Evolutionary conservation across 1,140 invertebrate species (phyloP).

Genomic region (Aphelenchoides besseyi): DNA sequence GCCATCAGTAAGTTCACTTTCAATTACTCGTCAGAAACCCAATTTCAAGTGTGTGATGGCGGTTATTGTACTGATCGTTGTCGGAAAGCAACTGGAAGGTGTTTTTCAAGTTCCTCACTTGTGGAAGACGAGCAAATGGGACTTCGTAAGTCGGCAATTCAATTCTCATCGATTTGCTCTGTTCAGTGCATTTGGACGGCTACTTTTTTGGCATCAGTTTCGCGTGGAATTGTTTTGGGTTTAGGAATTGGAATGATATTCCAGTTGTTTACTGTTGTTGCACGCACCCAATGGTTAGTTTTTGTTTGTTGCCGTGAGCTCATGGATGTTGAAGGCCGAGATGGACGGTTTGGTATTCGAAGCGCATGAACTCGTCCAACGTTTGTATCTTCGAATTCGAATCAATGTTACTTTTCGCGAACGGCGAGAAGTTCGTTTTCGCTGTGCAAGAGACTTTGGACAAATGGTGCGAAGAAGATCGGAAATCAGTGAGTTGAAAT

Average conservation of each 20-base stretch:
- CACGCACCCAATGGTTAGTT: conserved; percentile 36
- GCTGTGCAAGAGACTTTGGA: conserved; percentile 26
- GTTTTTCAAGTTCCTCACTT: conserved; percentile 27
- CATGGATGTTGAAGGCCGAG: conserved; percentile 21
- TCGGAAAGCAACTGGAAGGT: conserved; percentile 12
- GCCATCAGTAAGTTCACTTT: neutral
- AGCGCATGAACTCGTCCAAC: neutral
- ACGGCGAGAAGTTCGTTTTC: conserved; percentile 32
- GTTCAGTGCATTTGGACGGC: conserved; percentile 32
- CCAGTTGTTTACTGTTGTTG: conserved; percentile 36
- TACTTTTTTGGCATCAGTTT: conserved; percentile 33
- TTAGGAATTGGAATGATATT: conserved; percentile 36
- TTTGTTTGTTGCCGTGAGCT: neutral
- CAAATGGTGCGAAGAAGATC: conserved; percentile 10
- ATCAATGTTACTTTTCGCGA: conserved; percentile 34
- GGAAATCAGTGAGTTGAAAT: neutral
- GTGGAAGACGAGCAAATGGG: conserved; percentile 35
- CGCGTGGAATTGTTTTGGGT: conserved; percentile 27
- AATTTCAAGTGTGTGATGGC: conserved; percentile 38
- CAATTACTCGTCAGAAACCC: no score
- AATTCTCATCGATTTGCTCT: neutral
- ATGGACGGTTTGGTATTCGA: conserved; percentile 33
- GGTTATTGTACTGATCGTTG: conserved; percentile 30
- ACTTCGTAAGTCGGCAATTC: conserved; percentile 27
- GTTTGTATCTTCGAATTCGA: conserved; percentile 40